phyloP scores from a whole-genome alignment of 2,113 vertebrate species.

The Chelonoidis abingdonii region DNA sequence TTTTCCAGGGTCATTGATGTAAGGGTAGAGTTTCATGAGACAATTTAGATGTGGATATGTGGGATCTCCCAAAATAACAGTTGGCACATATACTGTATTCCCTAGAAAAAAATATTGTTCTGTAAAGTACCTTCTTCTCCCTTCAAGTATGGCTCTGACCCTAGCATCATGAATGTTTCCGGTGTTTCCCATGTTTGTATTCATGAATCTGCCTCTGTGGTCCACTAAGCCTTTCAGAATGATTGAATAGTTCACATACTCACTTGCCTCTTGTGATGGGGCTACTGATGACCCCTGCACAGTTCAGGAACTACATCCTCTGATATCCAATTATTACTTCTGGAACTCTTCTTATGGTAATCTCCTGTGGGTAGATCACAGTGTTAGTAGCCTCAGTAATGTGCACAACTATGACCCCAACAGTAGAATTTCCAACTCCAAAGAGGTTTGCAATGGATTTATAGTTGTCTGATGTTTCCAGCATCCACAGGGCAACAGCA shows the following conservation, averaged over 20 bases:
- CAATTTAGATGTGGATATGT: background rate
- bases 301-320: background rate
- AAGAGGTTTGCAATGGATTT: background rate
- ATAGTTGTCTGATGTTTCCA: background rate
- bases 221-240: background rate
- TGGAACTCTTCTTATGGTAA: background rate
- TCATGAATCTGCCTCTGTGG: background rate
- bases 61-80: background rate
- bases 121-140: background rate
- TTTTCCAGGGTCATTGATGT: background rate
- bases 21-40: background rate
- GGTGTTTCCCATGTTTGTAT: background rate
- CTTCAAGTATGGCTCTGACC: background rate
- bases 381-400: background rate
- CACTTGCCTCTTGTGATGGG: background rate
- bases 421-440: background rate
- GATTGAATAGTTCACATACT: background rate
- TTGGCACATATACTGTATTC: background rate
- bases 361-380: background rate
- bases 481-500: background rate
- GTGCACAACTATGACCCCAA: background rate
- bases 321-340: background rate
- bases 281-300: background rate
- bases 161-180: background rate
- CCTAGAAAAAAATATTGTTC: background rate